Evolutionary conservation across 2,113 vertebrate species (phyloP), one percentile per base, ranked within the genome.

Genomic region (Gracilinanus agilis): DNA sequence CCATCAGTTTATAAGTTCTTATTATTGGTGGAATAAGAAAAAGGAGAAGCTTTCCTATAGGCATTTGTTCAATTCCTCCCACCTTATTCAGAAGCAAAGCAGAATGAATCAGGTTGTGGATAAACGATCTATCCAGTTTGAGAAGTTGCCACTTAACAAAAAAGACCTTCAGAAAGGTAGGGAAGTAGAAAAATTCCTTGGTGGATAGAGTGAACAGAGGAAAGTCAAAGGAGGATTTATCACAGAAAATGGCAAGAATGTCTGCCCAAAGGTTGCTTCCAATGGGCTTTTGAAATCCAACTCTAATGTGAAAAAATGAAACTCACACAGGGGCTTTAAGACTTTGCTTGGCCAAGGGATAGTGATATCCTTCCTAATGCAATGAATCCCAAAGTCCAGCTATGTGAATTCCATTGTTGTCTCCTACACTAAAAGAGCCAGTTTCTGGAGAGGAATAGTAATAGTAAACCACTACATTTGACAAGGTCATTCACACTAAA

Each of bases 261-360:
- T 95, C 90, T 95, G 61, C 54, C 44, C 93, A 91, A 91, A 96
- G 34, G 54, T 94, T 94, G 91, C 53, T 97, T 93, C 89, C 93
- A 93, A 91, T 1, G 0, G 53, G 34, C 6, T 75, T 94, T 92
- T 91, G 88, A 95, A 93, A 92, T n/a, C 40, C 67, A 93, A 93
- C 53, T 83, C 16, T 61, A 55, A 91, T 19, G 24, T 58, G 29
- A 94, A 89, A 55, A 55, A 40, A 90, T 44, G 90, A 56, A 95
- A 88, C 2, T 6, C 53, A 94, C 53, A 92, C 1, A 23, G 5
- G 53, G 58, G 5, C 89, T 44, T 1, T 90, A 49, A 54, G 88
- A 61, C 75, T 95, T 89, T 91, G 83, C n/a, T 55, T 93, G 83
- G 40, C 29, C 91, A 13, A 56, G 88, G 56, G 40, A 34, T 44